These are phyloP conservation scores for Labeo catla DNA, from an alignment of 2,113 vertebrate genomes.

Conservation along the genomic window DNA sequence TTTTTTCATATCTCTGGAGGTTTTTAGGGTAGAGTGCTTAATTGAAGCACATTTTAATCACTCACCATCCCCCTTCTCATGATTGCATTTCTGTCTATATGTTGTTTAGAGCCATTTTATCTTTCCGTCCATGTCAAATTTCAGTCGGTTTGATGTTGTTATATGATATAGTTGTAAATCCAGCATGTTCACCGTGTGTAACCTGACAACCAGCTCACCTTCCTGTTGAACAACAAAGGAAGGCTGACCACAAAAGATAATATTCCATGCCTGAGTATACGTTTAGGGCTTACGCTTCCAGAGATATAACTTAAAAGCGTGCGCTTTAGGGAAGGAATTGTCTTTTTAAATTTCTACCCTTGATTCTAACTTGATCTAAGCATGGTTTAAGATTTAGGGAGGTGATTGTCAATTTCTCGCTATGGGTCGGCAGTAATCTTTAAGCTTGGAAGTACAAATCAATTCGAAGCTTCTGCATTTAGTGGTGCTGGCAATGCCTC, in stretches of 20 bases:
- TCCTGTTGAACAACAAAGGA: conserved; percentile 62
- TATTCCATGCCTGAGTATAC: not conserved
- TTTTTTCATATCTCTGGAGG: not conserved
- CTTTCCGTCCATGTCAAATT: conserved; percentile 54
- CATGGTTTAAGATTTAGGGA: conserved; percentile 46
- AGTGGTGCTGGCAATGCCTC: conserved; percentile 38
- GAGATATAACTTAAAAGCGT: not conserved
- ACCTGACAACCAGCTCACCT: conserved; percentile 34
- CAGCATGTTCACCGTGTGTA: conserved; percentile 55
- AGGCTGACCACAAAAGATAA: conserved; percentile 23
- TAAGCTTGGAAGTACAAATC: conserved; percentile 64
- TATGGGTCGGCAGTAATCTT: conserved; percentile 71
- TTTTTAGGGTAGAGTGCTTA: conserved; percentile 15
- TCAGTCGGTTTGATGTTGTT: conserved; percentile 54
- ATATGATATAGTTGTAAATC: conserved; percentile 64
- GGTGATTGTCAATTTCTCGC: conserved; percentile 56
- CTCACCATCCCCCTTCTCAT: conserved; percentile 39
- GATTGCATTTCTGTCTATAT: conserved; percentile 31
- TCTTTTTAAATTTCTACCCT: not conserved
- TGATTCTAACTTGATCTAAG: conserved; percentile 38
- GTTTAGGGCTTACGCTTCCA: not conserved
- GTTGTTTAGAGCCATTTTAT: conserved; percentile 61
- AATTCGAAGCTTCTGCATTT: conserved; percentile 53
- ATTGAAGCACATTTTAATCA: conserved; percentile 52
- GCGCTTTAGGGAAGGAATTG: not conserved